These are phyloP conservation scores for Paracentrotus lividus DNA, from an alignment of 53 echinoderm and acorn worm species.

Conservation along the genomic window DNA sequence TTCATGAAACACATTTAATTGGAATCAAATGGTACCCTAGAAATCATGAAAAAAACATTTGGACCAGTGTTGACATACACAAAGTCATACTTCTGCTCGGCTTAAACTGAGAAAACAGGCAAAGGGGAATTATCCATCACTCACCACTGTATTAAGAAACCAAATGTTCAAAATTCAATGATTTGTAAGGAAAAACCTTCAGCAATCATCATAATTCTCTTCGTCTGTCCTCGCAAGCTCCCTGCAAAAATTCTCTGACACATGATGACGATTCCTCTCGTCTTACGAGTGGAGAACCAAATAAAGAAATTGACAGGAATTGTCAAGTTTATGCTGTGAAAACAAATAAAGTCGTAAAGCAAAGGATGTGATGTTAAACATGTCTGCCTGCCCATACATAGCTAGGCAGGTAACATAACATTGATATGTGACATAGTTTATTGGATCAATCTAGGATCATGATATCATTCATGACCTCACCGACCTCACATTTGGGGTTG, in stretches of 20 bases:
- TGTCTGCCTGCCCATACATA: not conserved
- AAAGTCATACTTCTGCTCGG: not conserved
- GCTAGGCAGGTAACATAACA: slow-evolving; percentile 47
- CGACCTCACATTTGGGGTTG: slow-evolving; percentile 1
- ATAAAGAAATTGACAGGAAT: slow-evolving; percentile 30
- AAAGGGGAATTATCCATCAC: not conserved
- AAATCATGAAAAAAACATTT: slow-evolving; percentile 10
- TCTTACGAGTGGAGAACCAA: not conserved
- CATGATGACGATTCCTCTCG: slow-evolving; percentile 21
- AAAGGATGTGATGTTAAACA: slow-evolving; percentile 11
- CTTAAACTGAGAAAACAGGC: not conserved
- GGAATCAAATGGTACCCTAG: not conserved
- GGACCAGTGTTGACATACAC: not conserved
- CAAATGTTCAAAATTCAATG: slow-evolving; percentile 51
- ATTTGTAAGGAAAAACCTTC: slow-evolving; percentile 21
- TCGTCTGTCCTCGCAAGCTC: slow-evolving; percentile 14
- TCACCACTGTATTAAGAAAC: slow-evolving; percentile 24
- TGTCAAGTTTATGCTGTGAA: slow-evolving; percentile 37
- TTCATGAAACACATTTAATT: slow-evolving; percentile 5
- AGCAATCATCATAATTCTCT: slow-evolving; percentile 27
- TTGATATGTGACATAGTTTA: slow-evolving; percentile 56
- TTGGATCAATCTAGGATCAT: slow-evolving; percentile 44
- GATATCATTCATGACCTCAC: slow-evolving; percentile 37
- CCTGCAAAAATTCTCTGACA: not conserved
- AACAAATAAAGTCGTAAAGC: slow-evolving; percentile 46